A percentile compares a stretch with the other conserved stretches of the same genome.
Conservation (phyloP, 2,113 vertebrate genomes). For the Ailurus styani region DNA sequence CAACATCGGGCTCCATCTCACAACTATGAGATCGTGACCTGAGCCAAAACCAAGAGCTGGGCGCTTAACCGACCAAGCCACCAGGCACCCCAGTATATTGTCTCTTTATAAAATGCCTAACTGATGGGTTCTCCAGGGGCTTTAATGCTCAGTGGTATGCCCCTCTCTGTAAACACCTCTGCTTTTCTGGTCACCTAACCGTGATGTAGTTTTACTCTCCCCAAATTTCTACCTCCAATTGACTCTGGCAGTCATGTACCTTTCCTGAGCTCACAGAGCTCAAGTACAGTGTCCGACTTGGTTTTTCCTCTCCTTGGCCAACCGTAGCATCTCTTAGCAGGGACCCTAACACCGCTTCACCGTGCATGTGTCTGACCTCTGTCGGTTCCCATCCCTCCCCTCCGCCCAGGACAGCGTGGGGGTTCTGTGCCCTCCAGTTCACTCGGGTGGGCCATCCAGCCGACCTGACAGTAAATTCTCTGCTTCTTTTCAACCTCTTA, state of each 20-base stretch:
- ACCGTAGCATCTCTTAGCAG: background rate
- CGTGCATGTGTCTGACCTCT: background rate
- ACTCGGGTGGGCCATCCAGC: background rate
- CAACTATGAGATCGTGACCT: background rate
- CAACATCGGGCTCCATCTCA: background rate
- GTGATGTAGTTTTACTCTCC: background rate
- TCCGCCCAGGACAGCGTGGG: fast-evolving
- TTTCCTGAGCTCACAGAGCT: background rate
- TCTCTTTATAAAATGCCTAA: background rate
- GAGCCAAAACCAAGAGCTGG: background rate
- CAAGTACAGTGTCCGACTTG: fast-evolving
- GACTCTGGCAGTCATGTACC: background rate
- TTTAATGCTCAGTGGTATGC: fast-evolving
- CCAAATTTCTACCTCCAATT: background rate
- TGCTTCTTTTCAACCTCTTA: background rate
- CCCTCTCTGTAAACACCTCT: background rate
- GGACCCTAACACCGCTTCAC: fast-evolving
- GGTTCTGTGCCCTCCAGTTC: background rate
- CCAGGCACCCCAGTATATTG: background rate
- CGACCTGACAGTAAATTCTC: background rate
- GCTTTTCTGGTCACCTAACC: background rate
- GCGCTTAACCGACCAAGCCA: background rate
- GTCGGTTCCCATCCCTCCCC: background rate
- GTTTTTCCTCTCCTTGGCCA: background rate
- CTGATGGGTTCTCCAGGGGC: fast-evolving